Evolutionary conservation across 64 coral and sea anemone species (phyloP).

Genomic region (Pocillopora verrucosa): DNA sequence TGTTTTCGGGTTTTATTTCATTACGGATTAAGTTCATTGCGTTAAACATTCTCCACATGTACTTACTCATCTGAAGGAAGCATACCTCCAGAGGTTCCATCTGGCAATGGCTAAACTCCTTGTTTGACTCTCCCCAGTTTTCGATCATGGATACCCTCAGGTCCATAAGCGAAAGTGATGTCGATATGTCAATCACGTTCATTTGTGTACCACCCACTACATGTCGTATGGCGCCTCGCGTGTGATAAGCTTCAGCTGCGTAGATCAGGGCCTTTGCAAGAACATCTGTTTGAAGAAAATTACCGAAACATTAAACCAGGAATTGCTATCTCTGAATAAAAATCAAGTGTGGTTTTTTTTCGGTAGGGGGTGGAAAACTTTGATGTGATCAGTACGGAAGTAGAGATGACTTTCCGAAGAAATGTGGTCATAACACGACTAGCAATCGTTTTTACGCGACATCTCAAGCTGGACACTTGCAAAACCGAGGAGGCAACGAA

Average conservation of each 20-base stretch:
- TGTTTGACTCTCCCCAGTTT: constrained; percentile 62
- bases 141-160: constrained; percentile 68
- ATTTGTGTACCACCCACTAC: constrained; percentile 74
- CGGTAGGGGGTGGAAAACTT: background rate
- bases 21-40: constrained; percentile 33
- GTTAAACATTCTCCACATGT: constrained; percentile 69
- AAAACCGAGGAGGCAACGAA: too few relatives aligned
- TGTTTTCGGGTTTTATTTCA: background rate
- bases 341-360: too few relatives aligned
- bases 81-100: constrained; percentile 25
- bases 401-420: too few relatives aligned
- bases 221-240: constrained; percentile 48
- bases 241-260: constrained; percentile 59
- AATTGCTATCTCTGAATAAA: background rate
- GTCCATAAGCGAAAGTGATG: constrained; percentile 18
- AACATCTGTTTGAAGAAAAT: background rate
- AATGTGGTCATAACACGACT: too few relatives aligned
- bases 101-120: constrained; percentile 42
- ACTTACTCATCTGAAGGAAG: constrained; percentile 76
- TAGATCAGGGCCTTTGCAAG: constrained; percentile 53
- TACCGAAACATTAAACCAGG: background rate
- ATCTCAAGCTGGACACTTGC: too few relatives aligned
- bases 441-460: too few relatives aligned
- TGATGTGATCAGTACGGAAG: background rate
- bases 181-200: background rate